Conservation (phyloP, 2,888 invertebrate species). For the Melieria picta region DNA sequence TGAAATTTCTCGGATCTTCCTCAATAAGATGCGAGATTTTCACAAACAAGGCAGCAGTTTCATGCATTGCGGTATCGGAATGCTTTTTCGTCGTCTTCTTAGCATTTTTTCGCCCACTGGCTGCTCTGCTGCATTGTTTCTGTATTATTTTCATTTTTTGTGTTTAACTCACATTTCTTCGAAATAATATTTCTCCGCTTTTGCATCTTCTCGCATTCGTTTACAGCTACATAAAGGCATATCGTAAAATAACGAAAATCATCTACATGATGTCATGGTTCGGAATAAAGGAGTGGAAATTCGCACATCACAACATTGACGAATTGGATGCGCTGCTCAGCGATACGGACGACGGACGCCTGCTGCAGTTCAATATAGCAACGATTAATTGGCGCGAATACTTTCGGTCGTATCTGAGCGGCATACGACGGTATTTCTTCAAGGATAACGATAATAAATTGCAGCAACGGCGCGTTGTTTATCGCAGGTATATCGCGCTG, state of each 20-base stretch:
- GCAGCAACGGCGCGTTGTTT: conserved; percentile 60
- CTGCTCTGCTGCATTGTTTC: too few relatives aligned
- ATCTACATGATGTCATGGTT: conserved; percentile 67
- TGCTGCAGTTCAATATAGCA: conserved; percentile 70
- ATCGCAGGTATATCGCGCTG: conserved; percentile 58
- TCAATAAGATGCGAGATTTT: too few relatives aligned
- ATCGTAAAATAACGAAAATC: conserved; percentile 63
- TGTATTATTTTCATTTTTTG: neutral
- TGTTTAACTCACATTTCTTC: neutral
- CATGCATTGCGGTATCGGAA: too few relatives aligned
- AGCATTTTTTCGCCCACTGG: too few relatives aligned
- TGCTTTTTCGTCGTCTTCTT: too few relatives aligned
- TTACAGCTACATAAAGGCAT: conserved; percentile 60
- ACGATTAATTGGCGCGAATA: conserved; percentile 76
- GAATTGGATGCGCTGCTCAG: conserved; percentile 60
- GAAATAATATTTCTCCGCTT: neutral
- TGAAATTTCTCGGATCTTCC: too few relatives aligned
- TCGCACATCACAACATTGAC: conserved; percentile 63
- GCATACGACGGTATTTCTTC: conserved; percentile 74
- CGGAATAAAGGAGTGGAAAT: conserved; percentile 65
- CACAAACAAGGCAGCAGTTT: too few relatives aligned
- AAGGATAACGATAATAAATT: conserved; percentile 70
- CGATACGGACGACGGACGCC: conserved; percentile 48
- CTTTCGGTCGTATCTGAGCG: conserved; percentile 74
- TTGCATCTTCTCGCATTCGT: too few relatives aligned